These are phyloP conservation scores for Hemibagrus wyckioides DNA, from an alignment of 2,113 vertebrate species.

Conservation along the genomic window DNA sequence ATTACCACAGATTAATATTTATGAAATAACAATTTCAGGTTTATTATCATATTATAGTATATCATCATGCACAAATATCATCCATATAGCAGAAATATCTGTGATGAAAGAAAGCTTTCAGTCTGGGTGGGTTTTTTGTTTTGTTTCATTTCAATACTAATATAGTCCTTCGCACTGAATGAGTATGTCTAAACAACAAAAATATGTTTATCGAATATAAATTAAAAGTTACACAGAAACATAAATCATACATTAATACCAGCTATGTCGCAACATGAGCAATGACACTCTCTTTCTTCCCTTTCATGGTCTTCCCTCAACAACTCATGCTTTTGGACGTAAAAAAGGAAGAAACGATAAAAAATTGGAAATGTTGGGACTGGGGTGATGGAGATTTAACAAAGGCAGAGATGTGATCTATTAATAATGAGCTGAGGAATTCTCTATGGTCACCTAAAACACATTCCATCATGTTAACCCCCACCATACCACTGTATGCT, in stretches of 20 bases:
- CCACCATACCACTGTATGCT: conserved; percentile 56
- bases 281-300: conserved; percentile 27
- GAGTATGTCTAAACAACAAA: conserved; percentile 32
- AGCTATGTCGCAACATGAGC: neutral
- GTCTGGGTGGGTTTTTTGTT: neutral
- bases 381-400: conserved; percentile 25
- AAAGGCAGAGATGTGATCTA: conserved; percentile 68
- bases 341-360: conserved; percentile 49
- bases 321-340: conserved; percentile 60
- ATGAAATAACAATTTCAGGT: neutral
- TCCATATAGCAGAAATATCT: neutral
- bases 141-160: neutral
- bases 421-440: conserved; percentile 75
- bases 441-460: conserved; percentile 73
- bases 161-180: conserved; percentile 9
- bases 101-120: neutral
- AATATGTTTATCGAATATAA: conserved; percentile 52
- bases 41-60: neutral
- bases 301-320: conserved; percentile 61
- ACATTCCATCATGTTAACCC: conserved; percentile 75
- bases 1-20: neutral
- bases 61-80: neutral
- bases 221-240: conserved; percentile 52
- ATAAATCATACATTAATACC: conserved; percentile 59
- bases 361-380: neutral